These are phyloP conservation scores for Drosophila pseudoananassae DNA, from an alignment of 1,140 invertebrate species.

Conservation along the genomic window DNA sequence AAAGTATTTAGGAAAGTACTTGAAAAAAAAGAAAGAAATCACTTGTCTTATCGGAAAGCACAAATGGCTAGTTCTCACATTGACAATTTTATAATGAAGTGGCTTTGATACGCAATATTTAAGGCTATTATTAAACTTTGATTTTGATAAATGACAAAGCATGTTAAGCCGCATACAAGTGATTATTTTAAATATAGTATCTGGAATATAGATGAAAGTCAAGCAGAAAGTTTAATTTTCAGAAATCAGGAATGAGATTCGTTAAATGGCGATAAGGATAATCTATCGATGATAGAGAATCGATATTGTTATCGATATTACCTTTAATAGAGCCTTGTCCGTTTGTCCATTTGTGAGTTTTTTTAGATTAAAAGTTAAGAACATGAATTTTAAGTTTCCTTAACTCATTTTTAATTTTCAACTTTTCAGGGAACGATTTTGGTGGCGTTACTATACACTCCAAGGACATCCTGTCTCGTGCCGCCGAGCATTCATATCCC, in stretches of 20 bases:
- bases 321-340: too few relatives aligned
- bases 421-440: constrained; percentile 92
- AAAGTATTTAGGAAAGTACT: background rate
- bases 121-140: constrained; percentile 3
- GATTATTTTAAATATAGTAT: constrained; percentile 15
- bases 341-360: too few relatives aligned
- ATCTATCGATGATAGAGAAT: too few relatives aligned
- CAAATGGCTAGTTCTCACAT: constrained; percentile 2
- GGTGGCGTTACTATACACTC: constrained; percentile 93
- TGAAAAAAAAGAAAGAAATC: background rate
- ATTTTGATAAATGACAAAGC: constrained; percentile 26
- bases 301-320: too few relatives aligned
- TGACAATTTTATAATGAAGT: constrained; percentile 33
- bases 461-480: constrained; percentile 90
- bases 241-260: background rate
- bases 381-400: background rate
- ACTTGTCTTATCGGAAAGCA: background rate
- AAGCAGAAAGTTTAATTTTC: background rate
- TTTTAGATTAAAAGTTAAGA: background rate
- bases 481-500: constrained; percentile 86
- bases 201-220: constrained; percentile 4
- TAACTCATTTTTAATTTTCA: background rate
- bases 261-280: too few relatives aligned
- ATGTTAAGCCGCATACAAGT: background rate
- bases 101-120: background rate